These are phyloP conservation scores for Australoheros facetus DNA, from an alignment of 2,797 vertebrate genomes.

Conservation along the genomic window DNA sequence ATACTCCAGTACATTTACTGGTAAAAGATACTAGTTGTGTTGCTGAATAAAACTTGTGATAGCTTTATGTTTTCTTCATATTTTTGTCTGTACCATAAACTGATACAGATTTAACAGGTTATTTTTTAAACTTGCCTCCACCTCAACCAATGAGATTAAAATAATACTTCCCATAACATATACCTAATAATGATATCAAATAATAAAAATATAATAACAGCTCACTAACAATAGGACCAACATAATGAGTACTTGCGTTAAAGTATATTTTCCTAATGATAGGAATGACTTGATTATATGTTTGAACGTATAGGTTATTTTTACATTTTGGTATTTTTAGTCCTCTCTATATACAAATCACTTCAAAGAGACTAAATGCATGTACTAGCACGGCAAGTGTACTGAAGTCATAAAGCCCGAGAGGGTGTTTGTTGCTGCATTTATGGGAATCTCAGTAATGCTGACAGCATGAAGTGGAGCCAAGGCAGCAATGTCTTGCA, in stretches of 20 bases:
- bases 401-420: slow-evolving; percentile 37
- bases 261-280: neutral
- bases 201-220: neutral
- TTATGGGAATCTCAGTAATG: slow-evolving; percentile 57
- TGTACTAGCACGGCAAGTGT: slow-evolving; percentile 22
- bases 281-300: neutral
- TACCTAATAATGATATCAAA: neutral
- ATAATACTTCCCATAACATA: neutral
- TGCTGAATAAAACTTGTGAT: neutral
- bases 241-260: neutral
- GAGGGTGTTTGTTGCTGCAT: slow-evolving; percentile 49
- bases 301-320: neutral
- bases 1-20: too few species aligned
- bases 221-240: neutral
- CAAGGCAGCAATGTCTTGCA: slow-evolving; percentile 52
- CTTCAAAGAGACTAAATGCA: slow-evolving; percentile 34
- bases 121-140: neutral
- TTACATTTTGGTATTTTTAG: neutral
- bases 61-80: neutral
- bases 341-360: slow-evolving; percentile 15
- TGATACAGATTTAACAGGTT: neutral
- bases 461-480: slow-evolving; percentile 61
- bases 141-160: neutral
- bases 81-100: neutral
- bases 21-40: neutral